phyloP scores from a whole-genome alignment of 2,113 vertebrate genomes.

The Stegastes partitus region DNA sequence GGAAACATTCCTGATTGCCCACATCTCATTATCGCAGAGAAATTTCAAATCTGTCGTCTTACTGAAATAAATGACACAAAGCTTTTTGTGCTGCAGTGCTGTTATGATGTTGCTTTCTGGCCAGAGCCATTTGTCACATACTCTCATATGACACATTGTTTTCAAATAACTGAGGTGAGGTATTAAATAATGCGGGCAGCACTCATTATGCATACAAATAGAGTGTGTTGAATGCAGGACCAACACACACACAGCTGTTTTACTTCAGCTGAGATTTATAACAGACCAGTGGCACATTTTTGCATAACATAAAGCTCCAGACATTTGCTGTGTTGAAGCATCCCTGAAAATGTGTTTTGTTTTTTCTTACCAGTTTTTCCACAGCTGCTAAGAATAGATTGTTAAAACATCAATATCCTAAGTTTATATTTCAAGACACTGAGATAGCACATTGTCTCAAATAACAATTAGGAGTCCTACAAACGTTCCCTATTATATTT shows the following conservation, averaged over 20 bases:
- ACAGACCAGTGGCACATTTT: conserved; percentile 8
- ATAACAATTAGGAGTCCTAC: background rate
- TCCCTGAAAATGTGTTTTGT: conserved; percentile 26
- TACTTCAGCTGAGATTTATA: conserved; percentile 19
- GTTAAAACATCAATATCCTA: background rate
- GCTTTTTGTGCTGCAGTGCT: conserved; percentile 16
- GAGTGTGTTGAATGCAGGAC: conserved; percentile 15
- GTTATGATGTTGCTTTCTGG: conserved; percentile 18
- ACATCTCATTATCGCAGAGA: conserved; percentile 15
- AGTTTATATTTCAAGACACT: background rate
- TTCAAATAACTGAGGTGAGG: conserved; percentile 48
- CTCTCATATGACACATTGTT: conserved; percentile 37
- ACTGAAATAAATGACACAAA: conserved; percentile 42
- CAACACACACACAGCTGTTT: conserved; percentile 16
- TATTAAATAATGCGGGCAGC: conserved; percentile 46
- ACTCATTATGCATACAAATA: conserved; percentile 55
- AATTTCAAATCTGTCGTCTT: conserved; percentile 37
- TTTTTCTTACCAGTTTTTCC: background rate
- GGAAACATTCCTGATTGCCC: conserved; percentile 16
- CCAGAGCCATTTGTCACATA: conserved; percentile 45
- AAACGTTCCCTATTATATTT: background rate
- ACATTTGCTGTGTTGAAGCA: conserved; percentile 28
- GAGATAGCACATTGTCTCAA: too few species aligned
- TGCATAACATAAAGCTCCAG: conserved; percentile 35
- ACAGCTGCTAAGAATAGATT: background rate